These are phyloP conservation scores for Autographa pulchrina DNA, from an alignment of 2,888 invertebrate species.

Conservation along the genomic window DNA sequence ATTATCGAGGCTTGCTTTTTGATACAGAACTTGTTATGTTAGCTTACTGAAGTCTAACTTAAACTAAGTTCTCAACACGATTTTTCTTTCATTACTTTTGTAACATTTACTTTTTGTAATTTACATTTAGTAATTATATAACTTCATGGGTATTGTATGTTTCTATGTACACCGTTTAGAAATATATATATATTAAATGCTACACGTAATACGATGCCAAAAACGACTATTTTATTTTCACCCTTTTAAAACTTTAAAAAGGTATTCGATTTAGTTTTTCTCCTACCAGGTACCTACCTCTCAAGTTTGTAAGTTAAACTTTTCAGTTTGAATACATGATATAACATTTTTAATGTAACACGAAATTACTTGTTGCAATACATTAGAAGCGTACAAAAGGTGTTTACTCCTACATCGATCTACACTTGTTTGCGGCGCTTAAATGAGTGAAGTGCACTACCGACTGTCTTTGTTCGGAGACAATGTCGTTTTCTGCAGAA, in stretches of 20 bases:
- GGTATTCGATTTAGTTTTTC: too few relatives aligned
- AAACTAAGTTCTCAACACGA: background rate
- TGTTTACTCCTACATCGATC: constrained; percentile 42
- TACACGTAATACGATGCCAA: too few relatives aligned
- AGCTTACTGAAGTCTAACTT: constrained; percentile 11
- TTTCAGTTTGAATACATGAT: background rate
- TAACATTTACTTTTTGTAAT: too few relatives aligned
- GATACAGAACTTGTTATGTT: background rate
- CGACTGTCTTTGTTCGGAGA: constrained; percentile 35
- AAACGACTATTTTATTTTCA: too few relatives aligned
- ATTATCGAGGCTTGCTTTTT: background rate
- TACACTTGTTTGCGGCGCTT: constrained; percentile 29
- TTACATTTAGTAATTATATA: too few relatives aligned
- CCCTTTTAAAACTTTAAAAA: too few relatives aligned
- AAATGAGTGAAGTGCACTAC: constrained; percentile 39
- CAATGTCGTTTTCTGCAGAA: constrained; percentile 37
- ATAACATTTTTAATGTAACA: too few relatives aligned
- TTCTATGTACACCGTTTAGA: too few relatives aligned
- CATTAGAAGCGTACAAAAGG: constrained; percentile 21
- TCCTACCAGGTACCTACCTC: too few relatives aligned
- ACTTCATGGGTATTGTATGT: too few relatives aligned
- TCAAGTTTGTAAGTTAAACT: too few relatives aligned
- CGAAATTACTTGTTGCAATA: background rate
- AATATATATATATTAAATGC: too few relatives aligned
- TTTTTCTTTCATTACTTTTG: background rate